Percentiles rank a stretch among this genome's conserved stretches.
These are phyloP conservation scores for Synergus itoensis DNA, from an alignment of 2,888 invertebrate species.

Conservation along the genomic window DNA sequence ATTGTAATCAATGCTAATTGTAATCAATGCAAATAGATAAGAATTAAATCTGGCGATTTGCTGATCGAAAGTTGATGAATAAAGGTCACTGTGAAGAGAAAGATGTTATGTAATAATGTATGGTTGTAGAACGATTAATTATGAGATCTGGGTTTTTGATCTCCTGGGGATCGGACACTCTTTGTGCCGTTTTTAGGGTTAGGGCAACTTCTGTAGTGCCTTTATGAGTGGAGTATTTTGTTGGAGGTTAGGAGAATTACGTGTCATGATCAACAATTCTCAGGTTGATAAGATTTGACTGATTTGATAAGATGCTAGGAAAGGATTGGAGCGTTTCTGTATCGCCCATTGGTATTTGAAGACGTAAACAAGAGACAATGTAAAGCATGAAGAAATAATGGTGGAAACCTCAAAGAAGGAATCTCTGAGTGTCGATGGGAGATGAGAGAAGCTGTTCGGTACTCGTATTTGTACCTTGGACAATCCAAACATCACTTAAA, in stretches of 20 bases:
- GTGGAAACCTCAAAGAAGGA: not conserved
- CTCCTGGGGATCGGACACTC: not conserved
- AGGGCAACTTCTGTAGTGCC: conserved; percentile 1
- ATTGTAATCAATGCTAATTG: not conserved
- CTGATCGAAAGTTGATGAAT: conserved; percentile 20
- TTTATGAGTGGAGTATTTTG: not conserved
- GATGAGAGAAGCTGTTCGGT: conserved; percentile 46
- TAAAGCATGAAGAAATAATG: conserved; percentile 5
- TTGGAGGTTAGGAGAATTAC: not conserved
- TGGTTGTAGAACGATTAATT: not conserved
- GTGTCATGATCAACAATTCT: not conserved
- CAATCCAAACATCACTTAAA: conserved; percentile 44
- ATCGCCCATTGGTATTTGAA: conserved; percentile 19
- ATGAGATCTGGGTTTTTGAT: not conserved
- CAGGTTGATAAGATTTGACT: not conserved
- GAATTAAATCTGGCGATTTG: not conserved
- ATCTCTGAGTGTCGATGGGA: conserved; percentile 8
- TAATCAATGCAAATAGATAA: not conserved
- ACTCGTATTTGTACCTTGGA: conserved; percentile 60
- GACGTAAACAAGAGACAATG: conserved; percentile 27
- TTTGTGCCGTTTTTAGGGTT: conserved; percentile 3
- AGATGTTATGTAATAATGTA: not conserved
- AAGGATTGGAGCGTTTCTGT: conserved; percentile 19
- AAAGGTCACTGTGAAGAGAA: conserved; percentile 20
- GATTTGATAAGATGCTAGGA: not conserved